A percentile compares a stretch with the other conserved stretches of the same genome.
Evolutionary conservation across 2,797 vertebrate species (phyloP).

Genomic region (Malacoraja senta): DNA sequence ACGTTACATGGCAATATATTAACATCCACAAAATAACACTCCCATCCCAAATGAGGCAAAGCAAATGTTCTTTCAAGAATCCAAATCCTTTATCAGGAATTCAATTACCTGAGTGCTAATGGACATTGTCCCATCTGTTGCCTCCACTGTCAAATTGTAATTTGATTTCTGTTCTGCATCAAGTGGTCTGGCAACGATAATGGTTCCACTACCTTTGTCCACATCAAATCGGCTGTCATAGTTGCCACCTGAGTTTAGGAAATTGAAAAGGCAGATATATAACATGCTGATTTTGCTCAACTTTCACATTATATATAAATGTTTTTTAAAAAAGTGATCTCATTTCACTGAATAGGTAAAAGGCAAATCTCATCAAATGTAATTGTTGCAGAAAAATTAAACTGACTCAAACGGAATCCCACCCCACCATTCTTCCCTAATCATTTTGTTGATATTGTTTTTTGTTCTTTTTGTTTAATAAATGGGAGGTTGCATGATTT

Average conservation of each 20-base stretch:
- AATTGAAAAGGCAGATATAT: constrained; percentile 48
- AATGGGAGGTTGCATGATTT: not conserved
- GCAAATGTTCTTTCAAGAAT: not conserved
- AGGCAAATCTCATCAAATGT: not conserved
- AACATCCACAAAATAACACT: constrained; percentile 16
- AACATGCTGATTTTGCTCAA: constrained; percentile 45
- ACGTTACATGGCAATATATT: not conserved
- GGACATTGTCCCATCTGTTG: constrained; percentile 86
- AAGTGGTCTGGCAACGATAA: constrained; percentile 85
- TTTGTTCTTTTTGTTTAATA: not conserved
- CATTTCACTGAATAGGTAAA: not conserved
- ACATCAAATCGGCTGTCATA: constrained; percentile 94
- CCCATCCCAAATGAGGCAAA: not conserved
- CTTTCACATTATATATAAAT: constrained; percentile 1
- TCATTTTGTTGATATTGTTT: not conserved
- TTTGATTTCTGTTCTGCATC: constrained; percentile 90
- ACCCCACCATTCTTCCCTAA: not conserved
- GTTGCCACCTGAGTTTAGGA: constrained; percentile 84
- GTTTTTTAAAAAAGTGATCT: not conserved
- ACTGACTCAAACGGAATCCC: too few relatives aligned
- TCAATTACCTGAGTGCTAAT: constrained; percentile 88
- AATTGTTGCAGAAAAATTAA: not conserved
- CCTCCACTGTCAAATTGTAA: constrained; percentile 97
- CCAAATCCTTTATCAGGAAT: constrained; percentile 51
- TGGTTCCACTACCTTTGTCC: constrained; percentile 88